These are phyloP conservation scores for Varanus salvator DNA, from an alignment of 2,113 vertebrate genomes.

Conservation along the genomic window DNA sequence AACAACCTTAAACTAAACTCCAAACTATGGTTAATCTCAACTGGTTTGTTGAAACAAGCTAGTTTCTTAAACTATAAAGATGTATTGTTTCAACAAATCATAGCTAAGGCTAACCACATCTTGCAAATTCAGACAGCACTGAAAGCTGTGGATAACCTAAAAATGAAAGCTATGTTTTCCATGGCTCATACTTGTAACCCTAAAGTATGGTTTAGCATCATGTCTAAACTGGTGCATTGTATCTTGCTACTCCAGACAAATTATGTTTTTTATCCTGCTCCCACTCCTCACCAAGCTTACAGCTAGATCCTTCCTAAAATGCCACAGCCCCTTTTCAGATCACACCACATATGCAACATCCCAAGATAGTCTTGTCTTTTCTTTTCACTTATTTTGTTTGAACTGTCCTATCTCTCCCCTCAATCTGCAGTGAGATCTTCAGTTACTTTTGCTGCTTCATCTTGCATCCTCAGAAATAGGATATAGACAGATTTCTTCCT, in stretches of 20 bases:
- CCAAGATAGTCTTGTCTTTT: not conserved
- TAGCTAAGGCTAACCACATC: not conserved
- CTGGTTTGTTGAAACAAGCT: too few species aligned
- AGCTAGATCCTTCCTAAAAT: not conserved
- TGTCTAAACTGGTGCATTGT: not conserved
- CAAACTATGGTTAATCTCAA: too few species aligned
- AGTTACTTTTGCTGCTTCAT: not conserved
- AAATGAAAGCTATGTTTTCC: not conserved
- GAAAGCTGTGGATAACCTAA: not conserved
- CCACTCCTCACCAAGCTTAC: not conserved
- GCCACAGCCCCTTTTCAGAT: not conserved
- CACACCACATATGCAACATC: not conserved
- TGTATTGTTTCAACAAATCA: not conserved
- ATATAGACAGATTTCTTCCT: not conserved
- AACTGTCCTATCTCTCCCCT: not conserved
- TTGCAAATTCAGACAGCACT: not conserved
- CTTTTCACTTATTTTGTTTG: not conserved
- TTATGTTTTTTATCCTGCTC: not conserved
- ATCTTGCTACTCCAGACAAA: not conserved
- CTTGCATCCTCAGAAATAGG: slow-evolving; percentile 1
- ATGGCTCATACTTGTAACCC: not conserved
- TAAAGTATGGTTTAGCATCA: not conserved
- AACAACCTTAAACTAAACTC: too few species aligned
- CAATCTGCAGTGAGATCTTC: not conserved
- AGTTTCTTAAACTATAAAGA: too few species aligned